Percentiles rank a stretch among this genome's conserved stretches.
These are phyloP conservation scores for Aradophagus sp. DNA, from an alignment of 1,140 invertebrate species.

Conservation along the genomic window DNA sequence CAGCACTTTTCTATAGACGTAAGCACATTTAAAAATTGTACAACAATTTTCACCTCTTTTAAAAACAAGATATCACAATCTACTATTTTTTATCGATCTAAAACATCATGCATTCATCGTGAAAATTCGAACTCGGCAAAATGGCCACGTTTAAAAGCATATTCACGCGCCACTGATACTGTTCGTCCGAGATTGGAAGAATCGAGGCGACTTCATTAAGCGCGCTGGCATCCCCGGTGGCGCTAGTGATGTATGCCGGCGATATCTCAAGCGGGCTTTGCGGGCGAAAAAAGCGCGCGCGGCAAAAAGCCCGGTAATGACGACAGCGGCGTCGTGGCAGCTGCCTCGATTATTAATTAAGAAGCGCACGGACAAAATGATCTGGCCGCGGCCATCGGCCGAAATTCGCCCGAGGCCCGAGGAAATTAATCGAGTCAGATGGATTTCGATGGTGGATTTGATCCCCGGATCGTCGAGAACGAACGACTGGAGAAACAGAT, in stretches of 20 bases:
- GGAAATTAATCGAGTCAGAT: slow-evolving; percentile 69
- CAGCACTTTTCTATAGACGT: too few relatives aligned
- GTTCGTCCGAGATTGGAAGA: too few relatives aligned
- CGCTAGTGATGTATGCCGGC: slow-evolving; percentile 67
- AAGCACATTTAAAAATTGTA: too few relatives aligned
- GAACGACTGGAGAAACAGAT: slow-evolving; percentile 58
- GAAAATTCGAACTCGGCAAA: too few relatives aligned
- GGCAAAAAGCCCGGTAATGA: slow-evolving; percentile 69
- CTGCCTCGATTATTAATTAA: slow-evolving; percentile 72
- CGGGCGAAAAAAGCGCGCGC: slow-evolving; percentile 43
- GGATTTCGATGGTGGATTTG: slow-evolving; percentile 61
- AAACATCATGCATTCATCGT: too few relatives aligned
- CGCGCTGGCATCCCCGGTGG: slow-evolving; percentile 60
- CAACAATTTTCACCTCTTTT: too few relatives aligned
- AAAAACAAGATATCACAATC: too few relatives aligned
- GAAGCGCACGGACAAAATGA: slow-evolving; percentile 62
- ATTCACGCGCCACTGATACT: too few relatives aligned
- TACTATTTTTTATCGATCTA: too few relatives aligned
- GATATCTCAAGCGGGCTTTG: slow-evolving; percentile 62
- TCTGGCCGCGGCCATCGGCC: slow-evolving; percentile 53
- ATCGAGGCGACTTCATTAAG: slow-evolving; percentile 69
- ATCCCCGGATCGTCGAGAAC: slow-evolving; percentile 33
- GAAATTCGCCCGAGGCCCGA: slow-evolving; percentile 64
- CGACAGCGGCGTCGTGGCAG: slow-evolving; percentile 65
- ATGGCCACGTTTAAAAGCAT: too few relatives aligned